These are phyloP conservation scores for Phrynocephalus vlangalii DNA, from an alignment of 2,797 vertebrate genomes.

Conservation along the genomic window DNA sequence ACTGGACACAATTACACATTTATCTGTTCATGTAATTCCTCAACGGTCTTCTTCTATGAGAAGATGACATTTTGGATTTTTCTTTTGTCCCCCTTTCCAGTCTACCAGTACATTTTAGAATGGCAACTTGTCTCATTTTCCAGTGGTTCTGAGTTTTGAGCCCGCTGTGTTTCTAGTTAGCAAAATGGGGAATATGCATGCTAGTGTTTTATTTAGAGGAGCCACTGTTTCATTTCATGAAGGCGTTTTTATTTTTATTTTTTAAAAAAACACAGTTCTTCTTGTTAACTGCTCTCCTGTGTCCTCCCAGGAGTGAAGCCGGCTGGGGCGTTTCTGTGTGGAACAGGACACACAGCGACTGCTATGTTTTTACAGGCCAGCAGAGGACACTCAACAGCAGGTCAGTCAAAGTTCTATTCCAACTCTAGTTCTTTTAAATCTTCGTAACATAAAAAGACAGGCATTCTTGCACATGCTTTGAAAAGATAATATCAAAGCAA, in stretches of 20 bases:
- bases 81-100: slow-evolving; percentile 25
- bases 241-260: not conserved
- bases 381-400: slow-evolving; percentile 67
- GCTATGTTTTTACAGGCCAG: slow-evolving; percentile 50
- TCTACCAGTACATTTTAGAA: slow-evolving; percentile 15
- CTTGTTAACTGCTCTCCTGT: slow-evolving; percentile 26
- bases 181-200: slow-evolving; percentile 8
- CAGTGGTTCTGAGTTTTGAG: not conserved
- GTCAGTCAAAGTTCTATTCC: not conserved
- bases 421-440: not conserved
- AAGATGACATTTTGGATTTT: slow-evolving; percentile 65
- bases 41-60: slow-evolving; percentile 50
- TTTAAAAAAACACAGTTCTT: not conserved
- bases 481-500: slow-evolving; percentile 35
- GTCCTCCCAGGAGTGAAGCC: not conserved
- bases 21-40: slow-evolving; percentile 50
- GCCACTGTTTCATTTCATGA: not conserved
- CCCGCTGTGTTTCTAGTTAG: slow-evolving; percentile 2
- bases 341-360: too few relatives aligned
- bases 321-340: too few relatives aligned
- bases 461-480: slow-evolving; percentile 10
- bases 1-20: slow-evolving; percentile 63
- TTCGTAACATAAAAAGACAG: not conserved
- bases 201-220: not conserved
- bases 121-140: slow-evolving; percentile 16